Percentiles rank a stretch among this genome's conserved stretches.
Conservation (phyloP, 2,797 vertebrate genomes). For the Micropoecilia bifurca region DNA sequence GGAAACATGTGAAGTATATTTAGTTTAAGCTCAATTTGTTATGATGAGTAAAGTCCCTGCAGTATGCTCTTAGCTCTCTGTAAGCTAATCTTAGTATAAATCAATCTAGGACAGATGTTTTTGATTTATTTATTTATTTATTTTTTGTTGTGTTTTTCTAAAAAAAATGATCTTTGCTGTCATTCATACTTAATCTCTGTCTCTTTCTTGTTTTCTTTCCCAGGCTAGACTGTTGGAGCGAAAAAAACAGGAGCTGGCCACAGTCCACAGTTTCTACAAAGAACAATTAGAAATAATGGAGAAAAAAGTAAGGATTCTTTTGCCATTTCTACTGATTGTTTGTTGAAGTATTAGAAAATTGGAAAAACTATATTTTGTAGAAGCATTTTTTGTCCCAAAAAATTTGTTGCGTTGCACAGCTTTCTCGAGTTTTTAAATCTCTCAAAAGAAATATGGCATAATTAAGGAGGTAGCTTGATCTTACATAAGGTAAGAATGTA, state of each 20-base stretch:
- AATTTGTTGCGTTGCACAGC: background rate
- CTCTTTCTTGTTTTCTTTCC: constrained; percentile 3
- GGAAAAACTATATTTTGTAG: background rate
- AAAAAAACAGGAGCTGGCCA: constrained; percentile 85
- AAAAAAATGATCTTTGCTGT: background rate
- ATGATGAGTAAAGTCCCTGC: too few relatives aligned
- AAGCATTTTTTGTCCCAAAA: background rate
- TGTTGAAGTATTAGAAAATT: background rate
- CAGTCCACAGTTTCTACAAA: constrained; percentile 85
- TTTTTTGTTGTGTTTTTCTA: background rate
- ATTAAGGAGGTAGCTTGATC: background rate
- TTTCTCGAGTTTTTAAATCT: background rate
- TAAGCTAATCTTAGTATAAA: too few relatives aligned
- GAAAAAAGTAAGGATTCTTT: constrained; percentile 85
- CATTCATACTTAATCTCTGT: background rate
- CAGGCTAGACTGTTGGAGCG: constrained; percentile 85
- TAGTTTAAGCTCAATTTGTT: background rate
- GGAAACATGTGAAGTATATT: background rate
- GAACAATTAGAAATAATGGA: constrained; percentile 90
- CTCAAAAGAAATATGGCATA: background rate
- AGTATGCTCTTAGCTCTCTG: too few relatives aligned
- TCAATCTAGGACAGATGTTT: background rate
- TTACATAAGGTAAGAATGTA: background rate
- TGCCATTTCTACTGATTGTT: background rate
- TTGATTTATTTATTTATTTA: background rate